Evolutionary conservation across 2,888 invertebrate species (phyloP).

Genomic region (Meghimatium bilineatum): DNA sequence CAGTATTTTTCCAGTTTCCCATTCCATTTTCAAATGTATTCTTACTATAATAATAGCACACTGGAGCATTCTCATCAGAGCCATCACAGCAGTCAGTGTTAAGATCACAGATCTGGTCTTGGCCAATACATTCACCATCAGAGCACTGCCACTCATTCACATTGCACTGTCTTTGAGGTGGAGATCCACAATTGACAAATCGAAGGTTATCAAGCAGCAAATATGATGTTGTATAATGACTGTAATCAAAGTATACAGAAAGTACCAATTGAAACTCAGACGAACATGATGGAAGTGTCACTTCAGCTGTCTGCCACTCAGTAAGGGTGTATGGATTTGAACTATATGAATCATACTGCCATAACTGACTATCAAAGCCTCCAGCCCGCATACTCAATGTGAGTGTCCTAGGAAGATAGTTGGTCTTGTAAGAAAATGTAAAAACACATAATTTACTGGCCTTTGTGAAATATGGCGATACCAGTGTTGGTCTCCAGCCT

Average conservation of each 20-base stretch:
- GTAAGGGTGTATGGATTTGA: background rate
- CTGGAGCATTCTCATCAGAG: conserved; percentile 45
- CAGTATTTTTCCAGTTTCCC: conserved; percentile 67
- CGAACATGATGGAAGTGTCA: conserved; percentile 63
- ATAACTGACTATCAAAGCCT: conserved; percentile 58
- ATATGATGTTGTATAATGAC: conserved; percentile 6
- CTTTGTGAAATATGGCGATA: conserved; percentile 77
- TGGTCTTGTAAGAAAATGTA: conserved; percentile 63
- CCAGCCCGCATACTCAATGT: conserved; percentile 63
- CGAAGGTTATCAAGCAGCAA: conserved; percentile 70
- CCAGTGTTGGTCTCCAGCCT: conserved; percentile 34
- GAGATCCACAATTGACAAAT: conserved; percentile 69
- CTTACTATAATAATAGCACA: conserved; percentile 59
- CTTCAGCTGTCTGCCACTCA: conserved; percentile 63
- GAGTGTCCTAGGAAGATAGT: background rate
- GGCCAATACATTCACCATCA: conserved; percentile 35
- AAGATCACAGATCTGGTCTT: conserved; percentile 36
- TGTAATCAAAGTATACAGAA: conserved; percentile 34
- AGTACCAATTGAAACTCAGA: conserved; percentile 66
- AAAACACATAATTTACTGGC: conserved; percentile 67
- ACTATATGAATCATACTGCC: conserved; percentile 9
- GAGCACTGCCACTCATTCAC: conserved; percentile 50
- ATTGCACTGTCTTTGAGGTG: conserved; percentile 49
- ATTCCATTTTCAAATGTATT: conserved; percentile 70
- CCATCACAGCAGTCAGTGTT: conserved; percentile 48